Conservation (phyloP, 30 jellyfish, hydroid and myxozoan species). For the Rhopilema esculentum region DNA sequence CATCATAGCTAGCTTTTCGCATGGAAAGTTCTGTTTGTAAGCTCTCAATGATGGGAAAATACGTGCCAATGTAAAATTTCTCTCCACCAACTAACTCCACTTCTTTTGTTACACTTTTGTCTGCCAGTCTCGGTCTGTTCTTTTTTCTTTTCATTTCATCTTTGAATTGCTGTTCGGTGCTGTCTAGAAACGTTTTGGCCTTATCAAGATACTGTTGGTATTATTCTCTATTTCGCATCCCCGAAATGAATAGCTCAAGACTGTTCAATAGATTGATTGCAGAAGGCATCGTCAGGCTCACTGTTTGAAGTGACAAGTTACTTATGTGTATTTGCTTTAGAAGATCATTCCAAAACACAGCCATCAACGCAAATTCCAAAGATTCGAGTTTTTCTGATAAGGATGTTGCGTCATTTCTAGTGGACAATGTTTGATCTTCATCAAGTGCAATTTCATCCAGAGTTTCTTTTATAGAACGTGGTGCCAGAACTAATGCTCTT, state of each 20-base stretch:
- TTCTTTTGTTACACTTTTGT: constrained; percentile 27
- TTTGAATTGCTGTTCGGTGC: constrained; percentile 65
- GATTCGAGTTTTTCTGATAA: constrained; percentile 30
- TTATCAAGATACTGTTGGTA: constrained; percentile 50
- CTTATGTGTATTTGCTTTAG: constrained; percentile 64
- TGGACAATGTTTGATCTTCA: constrained; percentile 65
- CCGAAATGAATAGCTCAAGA: constrained; percentile 37
- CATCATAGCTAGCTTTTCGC: constrained; percentile 49
- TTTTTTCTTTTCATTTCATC: constrained; percentile 66
- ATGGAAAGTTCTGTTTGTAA: constrained; percentile 28
- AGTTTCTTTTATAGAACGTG: constrained; percentile 40
- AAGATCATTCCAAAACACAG: constrained; percentile 59
- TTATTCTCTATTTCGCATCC: constrained; percentile 27
- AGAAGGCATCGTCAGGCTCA: constrained; percentile 41
- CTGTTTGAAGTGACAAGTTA: constrained; percentile 55
- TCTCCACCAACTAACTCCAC: constrained; percentile 40
- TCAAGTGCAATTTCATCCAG: constrained; percentile 53
- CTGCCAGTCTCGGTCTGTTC: constrained; percentile 39
- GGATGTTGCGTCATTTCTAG: constrained; percentile 65
- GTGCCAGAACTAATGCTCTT: constrained; percentile 55
- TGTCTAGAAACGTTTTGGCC: constrained; percentile 52
- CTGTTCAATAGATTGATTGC: constrained; percentile 46
- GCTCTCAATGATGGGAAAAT: constrained; percentile 46
- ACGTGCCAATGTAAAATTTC: constrained; percentile 29
- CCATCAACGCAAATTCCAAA: constrained; percentile 51